Evolutionary conservation across 2,113 vertebrate species (phyloP).

Genomic region (Poecilia latipinna): DNA sequence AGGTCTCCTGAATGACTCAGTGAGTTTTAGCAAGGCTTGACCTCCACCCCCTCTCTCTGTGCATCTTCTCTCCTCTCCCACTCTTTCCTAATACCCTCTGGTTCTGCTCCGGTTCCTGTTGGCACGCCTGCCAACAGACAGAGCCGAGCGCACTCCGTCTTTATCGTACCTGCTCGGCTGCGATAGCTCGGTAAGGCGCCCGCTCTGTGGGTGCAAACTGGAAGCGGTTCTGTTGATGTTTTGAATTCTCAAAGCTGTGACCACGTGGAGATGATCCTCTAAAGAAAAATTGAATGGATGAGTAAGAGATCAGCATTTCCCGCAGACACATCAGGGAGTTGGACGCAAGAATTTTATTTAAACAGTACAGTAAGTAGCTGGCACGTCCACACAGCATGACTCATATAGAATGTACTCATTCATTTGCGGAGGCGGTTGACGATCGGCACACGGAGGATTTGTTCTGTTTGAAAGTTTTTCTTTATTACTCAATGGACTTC

Average conservation of each 20-base stretch:
- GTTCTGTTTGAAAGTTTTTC: neutral
- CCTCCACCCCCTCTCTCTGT: conserved; percentile 30
- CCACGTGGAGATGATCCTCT: neutral
- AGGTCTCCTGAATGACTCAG: conserved; percentile 47
- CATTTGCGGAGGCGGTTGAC: neutral
- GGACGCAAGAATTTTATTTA: neutral
- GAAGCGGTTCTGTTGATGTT: conserved; percentile 1
- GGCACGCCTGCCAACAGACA: conserved; percentile 8
- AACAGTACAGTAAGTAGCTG: neutral
- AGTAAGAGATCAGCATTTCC: neutral
- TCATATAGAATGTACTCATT: neutral
- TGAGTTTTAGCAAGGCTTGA: conserved; percentile 48
- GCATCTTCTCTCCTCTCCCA: conserved; percentile 7
- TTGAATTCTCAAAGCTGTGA: conserved; percentile 1
- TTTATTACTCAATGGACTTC: neutral
- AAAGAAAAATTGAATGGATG: neutral
- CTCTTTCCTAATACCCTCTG: conserved; percentile 13
- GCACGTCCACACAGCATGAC: neutral
- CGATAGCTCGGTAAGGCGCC: conserved; percentile 21
- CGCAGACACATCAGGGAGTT: neutral
- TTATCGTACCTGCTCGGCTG: conserved; percentile 24
- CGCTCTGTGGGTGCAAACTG: neutral
- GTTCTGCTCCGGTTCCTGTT: conserved; percentile 49
- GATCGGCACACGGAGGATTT: neutral
- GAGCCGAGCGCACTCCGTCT: conserved; percentile 16